Evolutionary conservation across 2,113 vertebrate genomes (phyloP).

Genomic region (Siniperca chuatsi): DNA sequence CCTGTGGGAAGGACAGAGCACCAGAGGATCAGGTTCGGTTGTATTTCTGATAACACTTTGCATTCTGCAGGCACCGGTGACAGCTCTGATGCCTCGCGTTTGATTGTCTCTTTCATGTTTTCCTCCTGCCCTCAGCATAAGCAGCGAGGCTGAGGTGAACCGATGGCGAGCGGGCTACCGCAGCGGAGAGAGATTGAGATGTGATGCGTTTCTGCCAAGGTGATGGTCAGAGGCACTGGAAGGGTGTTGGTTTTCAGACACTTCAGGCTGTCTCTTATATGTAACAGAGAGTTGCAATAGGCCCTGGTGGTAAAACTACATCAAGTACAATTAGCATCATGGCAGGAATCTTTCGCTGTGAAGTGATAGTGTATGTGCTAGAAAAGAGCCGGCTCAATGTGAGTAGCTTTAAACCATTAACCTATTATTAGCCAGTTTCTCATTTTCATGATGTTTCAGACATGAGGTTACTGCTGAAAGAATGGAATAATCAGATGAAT

Average conservation of each 20-base stretch:
- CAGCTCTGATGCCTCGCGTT: slow-evolving; percentile 74
- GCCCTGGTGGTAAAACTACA: slow-evolving; percentile 13
- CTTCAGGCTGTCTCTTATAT: slow-evolving; percentile 31
- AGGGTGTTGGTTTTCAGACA: slow-evolving; percentile 42
- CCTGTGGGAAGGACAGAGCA: slow-evolving; percentile 83
- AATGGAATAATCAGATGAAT: background rate
- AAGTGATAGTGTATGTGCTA: slow-evolving; percentile 1
- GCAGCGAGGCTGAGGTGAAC: slow-evolving; percentile 54
- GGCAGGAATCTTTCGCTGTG: slow-evolving; percentile 11
- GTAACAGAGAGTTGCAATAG: slow-evolving; percentile 13
- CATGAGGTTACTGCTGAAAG: background rate
- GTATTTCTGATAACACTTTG: slow-evolving; percentile 78
- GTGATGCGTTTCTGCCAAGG: slow-evolving; percentile 45
- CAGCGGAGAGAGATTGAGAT: slow-evolving; percentile 41
- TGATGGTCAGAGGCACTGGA: slow-evolving; percentile 34
- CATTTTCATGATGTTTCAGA: background rate
- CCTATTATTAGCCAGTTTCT: background rate
- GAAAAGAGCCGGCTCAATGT: background rate
- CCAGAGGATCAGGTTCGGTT: slow-evolving; percentile 71
- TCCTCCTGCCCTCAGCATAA: slow-evolving; percentile 46
- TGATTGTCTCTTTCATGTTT: slow-evolving; percentile 78
- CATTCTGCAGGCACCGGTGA: slow-evolving; percentile 75
- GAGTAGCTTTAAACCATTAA: background rate
- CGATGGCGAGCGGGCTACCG: slow-evolving; percentile 24
- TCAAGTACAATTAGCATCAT: slow-evolving; percentile 29